Evolutionary conservation across 2,888 invertebrate species (phyloP).

Genomic region (Celastrina argiolus): DNA sequence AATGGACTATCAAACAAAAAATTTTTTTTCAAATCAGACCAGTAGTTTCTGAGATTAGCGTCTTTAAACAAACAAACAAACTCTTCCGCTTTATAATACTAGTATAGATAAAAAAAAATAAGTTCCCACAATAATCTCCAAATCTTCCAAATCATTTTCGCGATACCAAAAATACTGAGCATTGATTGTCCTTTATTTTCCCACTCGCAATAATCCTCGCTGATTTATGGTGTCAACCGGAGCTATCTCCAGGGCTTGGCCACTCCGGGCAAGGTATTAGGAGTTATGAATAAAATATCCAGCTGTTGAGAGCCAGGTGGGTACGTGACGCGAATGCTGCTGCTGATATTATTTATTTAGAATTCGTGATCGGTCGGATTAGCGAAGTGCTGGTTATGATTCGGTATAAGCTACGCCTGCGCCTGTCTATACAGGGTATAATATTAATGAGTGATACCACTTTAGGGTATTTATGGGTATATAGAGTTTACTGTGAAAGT

Average conservation of each 20-base stretch:
- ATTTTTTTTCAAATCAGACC: too few relatives aligned
- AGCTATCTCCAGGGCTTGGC: neutral
- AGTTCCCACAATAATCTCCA: too few relatives aligned
- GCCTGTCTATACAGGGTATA: too few relatives aligned
- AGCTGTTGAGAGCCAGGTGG: constrained; percentile 9
- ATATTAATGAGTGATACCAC: too few relatives aligned
- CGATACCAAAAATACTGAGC: neutral
- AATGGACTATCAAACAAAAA: too few relatives aligned
- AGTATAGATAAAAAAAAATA: too few relatives aligned
- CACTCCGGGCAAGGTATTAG: constrained; percentile 2
- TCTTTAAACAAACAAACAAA: too few relatives aligned
- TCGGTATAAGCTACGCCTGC: neutral
- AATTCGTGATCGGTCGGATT: neutral
- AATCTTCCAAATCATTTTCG: too few relatives aligned
- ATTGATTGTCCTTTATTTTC: neutral
- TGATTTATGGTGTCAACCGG: constrained; percentile 15
- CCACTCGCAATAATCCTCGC: neutral
- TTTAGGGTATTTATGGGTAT: too few relatives aligned
- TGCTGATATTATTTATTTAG: constrained; percentile 1
- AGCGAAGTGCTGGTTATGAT: neutral
- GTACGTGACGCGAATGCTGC: neutral
- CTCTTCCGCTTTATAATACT: too few relatives aligned
- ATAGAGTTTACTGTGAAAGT: too few relatives aligned
- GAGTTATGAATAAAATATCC: constrained; percentile 9
- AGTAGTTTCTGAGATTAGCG: too few relatives aligned